phyloP scores from a whole-genome alignment of 2,888 invertebrate genomes.

The Mechanitis mazaeus region DNA sequence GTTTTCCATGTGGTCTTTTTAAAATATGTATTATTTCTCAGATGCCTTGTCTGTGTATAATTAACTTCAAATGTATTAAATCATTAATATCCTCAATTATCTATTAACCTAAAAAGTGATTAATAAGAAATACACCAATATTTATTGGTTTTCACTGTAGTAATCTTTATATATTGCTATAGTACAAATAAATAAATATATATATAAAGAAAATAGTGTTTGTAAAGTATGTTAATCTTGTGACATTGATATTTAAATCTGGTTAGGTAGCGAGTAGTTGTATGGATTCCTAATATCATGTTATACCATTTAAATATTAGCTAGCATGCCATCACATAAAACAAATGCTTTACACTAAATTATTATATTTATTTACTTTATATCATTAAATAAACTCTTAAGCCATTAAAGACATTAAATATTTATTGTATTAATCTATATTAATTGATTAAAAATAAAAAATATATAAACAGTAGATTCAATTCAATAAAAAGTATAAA shows the following conservation, averaged over 20 bases:
- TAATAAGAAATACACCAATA: neutral
- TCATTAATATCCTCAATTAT: no score
- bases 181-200: neutral
- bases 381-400: no score
- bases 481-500: slow-evolving; percentile 52
- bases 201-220: slow-evolving; percentile 45
- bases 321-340: slow-evolving; percentile 42
- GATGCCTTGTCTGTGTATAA: no score
- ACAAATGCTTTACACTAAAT: neutral
- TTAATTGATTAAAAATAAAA: no score
- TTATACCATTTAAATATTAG: slow-evolving; percentile 58
- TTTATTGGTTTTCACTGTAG: neutral
- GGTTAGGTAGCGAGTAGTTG: slow-evolving; percentile 60
- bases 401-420: no score
- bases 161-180: no score
- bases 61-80: no score
- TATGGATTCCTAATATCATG: slow-evolving; percentile 56
- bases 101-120: neutral
- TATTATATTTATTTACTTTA: no score
- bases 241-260: slow-evolving; percentile 70
- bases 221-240: slow-evolving; percentile 61
- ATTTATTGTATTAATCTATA: no score
- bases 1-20: no score
- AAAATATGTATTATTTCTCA: no score
- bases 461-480: slow-evolving; percentile 37